Percentiles rank a stretch among this genome's conserved stretches.
Conservation (phyloP, 37 sponge, comb jelly and placozoan species). For the Cliona cf. orientalis region DNA sequence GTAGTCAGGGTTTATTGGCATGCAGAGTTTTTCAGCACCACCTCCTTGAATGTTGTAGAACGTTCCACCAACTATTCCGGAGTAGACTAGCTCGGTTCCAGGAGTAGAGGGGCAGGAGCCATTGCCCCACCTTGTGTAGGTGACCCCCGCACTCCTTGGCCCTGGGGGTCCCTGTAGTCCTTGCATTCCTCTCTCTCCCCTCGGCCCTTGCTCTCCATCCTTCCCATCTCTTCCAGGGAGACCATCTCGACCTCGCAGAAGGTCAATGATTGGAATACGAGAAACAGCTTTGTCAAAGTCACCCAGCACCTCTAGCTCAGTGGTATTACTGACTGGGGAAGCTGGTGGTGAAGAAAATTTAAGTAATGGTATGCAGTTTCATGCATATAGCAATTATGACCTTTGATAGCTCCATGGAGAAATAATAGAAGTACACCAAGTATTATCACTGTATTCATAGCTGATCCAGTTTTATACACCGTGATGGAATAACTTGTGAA, state of each 20-base stretch:
- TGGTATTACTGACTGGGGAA: no score
- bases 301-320: no score
- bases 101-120: constrained; percentile 3
- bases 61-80: not conserved
- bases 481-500: no score
- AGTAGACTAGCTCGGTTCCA: constrained; percentile 28
- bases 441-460: no score
- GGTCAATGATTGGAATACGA: no score
- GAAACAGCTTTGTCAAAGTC: no score
- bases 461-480: no score
- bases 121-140: constrained; percentile 43
- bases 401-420: no score
- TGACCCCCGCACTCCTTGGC: constrained; percentile 7
- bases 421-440: no score
- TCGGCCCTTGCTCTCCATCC: not conserved
- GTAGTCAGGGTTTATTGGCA: constrained; percentile 31
- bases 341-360: no score
- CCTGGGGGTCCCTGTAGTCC: constrained; percentile 24
- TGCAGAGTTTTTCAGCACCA: constrained; percentile 34
- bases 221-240: not conserved
- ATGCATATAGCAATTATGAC: no score
- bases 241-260: constrained; percentile 25
- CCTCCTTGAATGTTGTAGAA: constrained; percentile 17
- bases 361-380: no score
- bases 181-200: not conserved